Percentiles rank a stretch among this genome's conserved stretches.
These are phyloP conservation scores for Aproaerema taeniolella DNA, from an alignment of 2,888 invertebrate species.

Conservation along the genomic window DNA sequence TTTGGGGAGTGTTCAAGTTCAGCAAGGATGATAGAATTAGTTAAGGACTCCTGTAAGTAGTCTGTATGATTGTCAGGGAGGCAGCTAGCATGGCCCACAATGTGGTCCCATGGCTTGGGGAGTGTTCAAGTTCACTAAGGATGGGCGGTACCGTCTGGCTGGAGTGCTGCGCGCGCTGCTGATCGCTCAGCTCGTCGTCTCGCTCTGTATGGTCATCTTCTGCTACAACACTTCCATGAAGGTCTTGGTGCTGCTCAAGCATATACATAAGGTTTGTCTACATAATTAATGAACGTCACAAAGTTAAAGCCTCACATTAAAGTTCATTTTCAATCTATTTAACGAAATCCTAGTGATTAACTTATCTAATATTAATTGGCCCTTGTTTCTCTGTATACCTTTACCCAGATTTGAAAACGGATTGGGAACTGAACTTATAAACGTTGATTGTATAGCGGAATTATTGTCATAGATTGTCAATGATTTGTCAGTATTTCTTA, in stretches of 20 bases:
- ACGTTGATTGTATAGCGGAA: not conserved
- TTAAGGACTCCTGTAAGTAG: no score
- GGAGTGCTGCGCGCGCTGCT: conserved; percentile 57
- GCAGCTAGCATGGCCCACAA: conserved; percentile 50
- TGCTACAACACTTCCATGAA: conserved; percentile 61
- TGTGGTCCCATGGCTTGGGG: conserved; percentile 60
- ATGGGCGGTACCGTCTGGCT: conserved; percentile 54
- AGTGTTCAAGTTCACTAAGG: conserved; percentile 54
- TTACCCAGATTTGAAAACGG: no score
- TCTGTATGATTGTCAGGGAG: no score
- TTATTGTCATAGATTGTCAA: no score
- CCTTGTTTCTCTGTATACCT: no score
- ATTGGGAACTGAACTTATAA: no score
- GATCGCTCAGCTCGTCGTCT: conserved; percentile 58
- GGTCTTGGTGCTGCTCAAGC: conserved; percentile 54
- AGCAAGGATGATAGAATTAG: no score
- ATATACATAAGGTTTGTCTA: conserved; percentile 52
- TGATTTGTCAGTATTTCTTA: no score
- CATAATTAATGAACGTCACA: not conserved
- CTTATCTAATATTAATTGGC: no score
- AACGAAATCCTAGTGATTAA: not conserved
- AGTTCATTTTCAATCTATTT: not conserved
- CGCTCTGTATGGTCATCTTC: conserved; percentile 60
- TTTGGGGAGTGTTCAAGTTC: no score
- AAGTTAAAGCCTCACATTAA: not conserved